Evolutionary conservation across 2,797 vertebrate genomes (phyloP), one percentile per base, ranked within the genome.

Genomic region (Aeoliscus strigatus): DNA sequence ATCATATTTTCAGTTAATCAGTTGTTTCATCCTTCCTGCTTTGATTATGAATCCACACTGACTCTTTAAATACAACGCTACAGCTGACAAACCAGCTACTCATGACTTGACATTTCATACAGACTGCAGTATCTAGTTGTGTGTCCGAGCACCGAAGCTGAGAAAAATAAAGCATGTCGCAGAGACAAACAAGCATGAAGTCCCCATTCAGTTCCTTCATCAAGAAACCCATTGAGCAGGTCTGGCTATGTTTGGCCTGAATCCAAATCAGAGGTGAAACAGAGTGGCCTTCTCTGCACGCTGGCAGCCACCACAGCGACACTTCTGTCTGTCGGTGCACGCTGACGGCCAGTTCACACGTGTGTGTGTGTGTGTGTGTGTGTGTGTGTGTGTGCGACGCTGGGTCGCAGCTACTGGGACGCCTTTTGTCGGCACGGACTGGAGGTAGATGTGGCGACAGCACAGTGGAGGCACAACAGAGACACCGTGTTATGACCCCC

Each of bases 181-280:
- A 32, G 34, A 31, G 42, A 2, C 53, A 15, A 55, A 63, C 51
- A 38, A 56, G 60, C 59, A 73, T 68, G 21, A 81, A 74, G 54
- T 80, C 69, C 38, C 60, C 50, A 67, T 84, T 84, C 79, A 84
- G 71, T 68, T 39, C 61, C 46, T 78, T 60, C 60, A 75, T 82
- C 60, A 79, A 80, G 50, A 75, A 73, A 77, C 68, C 74, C 68
- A 79, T 72, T 77, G 72, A 80, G 72, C 47, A 24, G 54, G 53
- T 66, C 67, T 66, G 43, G 14, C 70, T 67, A 55, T 50, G 63
- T 60, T 51, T 74, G 79, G 80, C 52, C 3, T 3, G 8, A 45
- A 8, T 73, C 75, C 76, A 77, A 75, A 18, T 36, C 54, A 52
- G 82, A 79, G 79, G 76, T 72, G 75, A 83, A 75, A 83, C 74